A percentile compares a stretch with the other conserved stretches of the same genome.
Evolutionary conservation across 2,113 vertebrate genomes (phyloP).

Genomic region (Pampusana beccarii): DNA sequence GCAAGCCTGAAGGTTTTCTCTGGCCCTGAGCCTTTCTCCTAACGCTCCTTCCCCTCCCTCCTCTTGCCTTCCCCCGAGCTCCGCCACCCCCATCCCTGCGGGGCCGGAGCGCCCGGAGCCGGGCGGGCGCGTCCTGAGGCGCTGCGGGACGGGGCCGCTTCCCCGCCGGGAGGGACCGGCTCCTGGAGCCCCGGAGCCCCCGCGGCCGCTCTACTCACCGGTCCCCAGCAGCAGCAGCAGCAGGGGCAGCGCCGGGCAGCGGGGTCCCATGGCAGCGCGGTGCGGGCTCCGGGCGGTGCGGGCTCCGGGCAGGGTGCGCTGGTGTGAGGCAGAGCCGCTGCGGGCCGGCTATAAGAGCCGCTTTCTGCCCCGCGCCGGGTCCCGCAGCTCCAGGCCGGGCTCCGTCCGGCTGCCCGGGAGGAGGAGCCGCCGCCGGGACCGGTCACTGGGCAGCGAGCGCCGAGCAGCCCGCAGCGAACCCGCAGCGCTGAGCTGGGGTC

Average conservation of each 20-base stretch:
- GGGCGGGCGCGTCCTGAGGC: too few relatives aligned
- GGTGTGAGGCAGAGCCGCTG: not conserved
- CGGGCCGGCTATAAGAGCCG: not conserved
- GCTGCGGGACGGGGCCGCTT: not conserved
- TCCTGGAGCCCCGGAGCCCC: too few relatives aligned
- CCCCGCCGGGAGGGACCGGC: not conserved
- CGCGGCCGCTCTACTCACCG: slow-evolving; percentile 15
- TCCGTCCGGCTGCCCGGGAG: slow-evolving; percentile 1
- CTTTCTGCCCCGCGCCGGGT: not conserved
- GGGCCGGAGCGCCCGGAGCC: not conserved
- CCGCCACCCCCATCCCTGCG: not conserved
- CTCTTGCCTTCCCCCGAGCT: not conserved
- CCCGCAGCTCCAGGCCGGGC: not conserved
- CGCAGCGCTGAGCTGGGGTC: not conserved
- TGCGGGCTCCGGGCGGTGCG: not conserved
- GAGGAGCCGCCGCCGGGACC: slow-evolving; percentile 20
- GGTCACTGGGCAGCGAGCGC: not conserved
- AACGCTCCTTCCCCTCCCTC: not conserved
- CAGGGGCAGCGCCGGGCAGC: not conserved
- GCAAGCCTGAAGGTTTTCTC: rapidly evolving
- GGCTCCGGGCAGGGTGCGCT: not conserved
- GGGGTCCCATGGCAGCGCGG: not conserved
- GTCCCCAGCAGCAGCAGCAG: not conserved
- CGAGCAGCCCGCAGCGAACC: too few relatives aligned
- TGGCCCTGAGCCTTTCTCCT: rapidly evolving